Percentiles rank a stretch among this genome's conserved stretches.
Evolutionary conservation across 2,113 vertebrate species (phyloP).

Genomic region (Dicerorhinus sumatrensis): DNA sequence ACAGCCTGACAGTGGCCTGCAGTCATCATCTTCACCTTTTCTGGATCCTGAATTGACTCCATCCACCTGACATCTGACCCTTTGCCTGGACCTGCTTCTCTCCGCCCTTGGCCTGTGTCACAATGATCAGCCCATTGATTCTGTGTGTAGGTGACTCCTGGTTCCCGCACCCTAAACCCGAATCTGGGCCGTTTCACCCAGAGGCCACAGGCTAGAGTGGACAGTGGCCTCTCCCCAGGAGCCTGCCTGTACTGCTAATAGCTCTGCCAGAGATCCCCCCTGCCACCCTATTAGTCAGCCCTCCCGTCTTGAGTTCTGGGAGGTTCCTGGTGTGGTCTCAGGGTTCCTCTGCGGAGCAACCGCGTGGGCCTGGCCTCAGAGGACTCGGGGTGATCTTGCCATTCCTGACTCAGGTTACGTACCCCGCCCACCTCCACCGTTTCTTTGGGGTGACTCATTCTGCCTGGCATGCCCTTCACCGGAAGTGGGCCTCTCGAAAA

Average conservation of each 20-base stretch:
- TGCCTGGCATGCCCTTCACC: background rate
- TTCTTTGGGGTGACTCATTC: conserved; percentile 67
- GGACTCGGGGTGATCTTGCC: background rate
- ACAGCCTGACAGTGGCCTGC: background rate
- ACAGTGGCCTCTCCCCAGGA: background rate
- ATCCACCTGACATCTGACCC: background rate
- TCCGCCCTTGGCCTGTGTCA: background rate
- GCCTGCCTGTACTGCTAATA: background rate
- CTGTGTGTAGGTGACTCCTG: background rate
- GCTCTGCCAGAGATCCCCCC: background rate
- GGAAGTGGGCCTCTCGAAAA: conserved; percentile 69
- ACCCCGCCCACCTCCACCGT: background rate
- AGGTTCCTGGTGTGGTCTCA: background rate
- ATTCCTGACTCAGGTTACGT: conserved; percentile 11
- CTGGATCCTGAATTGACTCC: background rate
- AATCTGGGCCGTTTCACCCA: background rate
- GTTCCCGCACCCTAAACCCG: background rate
- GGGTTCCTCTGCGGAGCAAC: background rate
- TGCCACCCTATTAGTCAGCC: background rate
- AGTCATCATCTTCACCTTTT: background rate
- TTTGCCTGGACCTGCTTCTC: background rate
- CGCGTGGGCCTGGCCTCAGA: background rate
- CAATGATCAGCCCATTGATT: background rate
- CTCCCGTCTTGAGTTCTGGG: background rate
- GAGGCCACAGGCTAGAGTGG: background rate